Percentiles rank a stretch among this genome's conserved stretches.
Evolutionary conservation across 2,113 vertebrate species (phyloP).

Genomic region (Cardinalis cardinalis): DNA sequence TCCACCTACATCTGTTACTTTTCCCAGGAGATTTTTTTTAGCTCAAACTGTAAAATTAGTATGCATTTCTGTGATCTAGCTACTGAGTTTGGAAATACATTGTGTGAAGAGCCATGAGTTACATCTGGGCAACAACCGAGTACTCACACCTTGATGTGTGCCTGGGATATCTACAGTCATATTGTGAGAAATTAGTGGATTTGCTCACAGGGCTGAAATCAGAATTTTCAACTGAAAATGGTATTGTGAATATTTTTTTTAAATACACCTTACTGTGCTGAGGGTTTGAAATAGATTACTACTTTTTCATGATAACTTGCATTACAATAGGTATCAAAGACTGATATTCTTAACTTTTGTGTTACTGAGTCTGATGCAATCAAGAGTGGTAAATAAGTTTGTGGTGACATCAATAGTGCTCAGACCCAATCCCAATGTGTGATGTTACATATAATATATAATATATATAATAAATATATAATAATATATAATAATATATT

Average conservation of each 20-base stretch:
- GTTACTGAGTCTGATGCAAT: not conserved
- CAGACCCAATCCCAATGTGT: not conserved
- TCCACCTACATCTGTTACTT: not conserved
- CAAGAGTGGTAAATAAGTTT: not conserved
- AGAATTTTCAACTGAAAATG: not conserved
- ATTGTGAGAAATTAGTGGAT: not conserved
- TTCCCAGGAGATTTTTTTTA: not conserved
- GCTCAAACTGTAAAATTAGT: not conserved
- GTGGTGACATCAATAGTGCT: rapidly evolving
- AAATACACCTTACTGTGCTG: rapidly evolving
- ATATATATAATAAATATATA: no score
- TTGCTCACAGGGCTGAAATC: not conserved
- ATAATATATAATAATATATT: no score
- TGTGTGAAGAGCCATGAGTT: not conserved
- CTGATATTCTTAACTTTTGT: not conserved
- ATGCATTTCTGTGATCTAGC: not conserved
- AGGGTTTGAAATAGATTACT: not conserved
- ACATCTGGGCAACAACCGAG: not conserved
- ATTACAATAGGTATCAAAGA: not conserved
- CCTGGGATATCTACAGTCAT: not conserved
- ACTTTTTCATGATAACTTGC: not conserved
- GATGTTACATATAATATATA: not conserved
- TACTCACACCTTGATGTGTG: not conserved
- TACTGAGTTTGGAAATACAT: not conserved
- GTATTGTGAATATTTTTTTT: not conserved